Evolutionary conservation across 2,113 vertebrate genomes (phyloP).

Genomic region (Craseonycteris thonglongyai): DNA sequence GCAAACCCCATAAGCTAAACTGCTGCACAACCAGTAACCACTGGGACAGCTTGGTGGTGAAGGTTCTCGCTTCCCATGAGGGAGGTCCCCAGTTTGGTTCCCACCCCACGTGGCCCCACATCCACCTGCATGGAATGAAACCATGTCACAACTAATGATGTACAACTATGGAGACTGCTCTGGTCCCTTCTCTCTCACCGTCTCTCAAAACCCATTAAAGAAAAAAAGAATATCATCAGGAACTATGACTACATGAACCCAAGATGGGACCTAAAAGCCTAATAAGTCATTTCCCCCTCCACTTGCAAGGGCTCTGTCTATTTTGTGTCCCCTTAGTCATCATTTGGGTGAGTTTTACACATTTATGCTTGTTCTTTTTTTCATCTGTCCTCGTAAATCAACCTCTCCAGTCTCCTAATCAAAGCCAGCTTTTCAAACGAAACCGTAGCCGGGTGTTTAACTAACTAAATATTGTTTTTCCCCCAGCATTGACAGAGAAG

Average conservation of each 20-base stretch:
- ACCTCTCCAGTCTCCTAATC: slow-evolving; percentile 57
- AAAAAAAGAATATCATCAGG: not conserved
- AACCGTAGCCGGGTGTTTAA: slow-evolving; percentile 62
- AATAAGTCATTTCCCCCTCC: slow-evolving; percentile 11
- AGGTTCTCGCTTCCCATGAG: no score
- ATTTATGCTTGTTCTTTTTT: slow-evolving; percentile 52
- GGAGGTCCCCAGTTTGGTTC: no score
- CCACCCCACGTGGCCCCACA: no score
- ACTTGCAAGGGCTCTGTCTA: not conserved
- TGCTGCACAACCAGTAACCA: no score
- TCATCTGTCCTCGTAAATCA: slow-evolving; percentile 64
- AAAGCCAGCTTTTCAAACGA: slow-evolving; percentile 70
- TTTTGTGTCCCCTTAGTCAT: slow-evolving; percentile 45
- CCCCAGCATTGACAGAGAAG: slow-evolving; percentile 16
- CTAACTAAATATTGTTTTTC: slow-evolving; percentile 59
- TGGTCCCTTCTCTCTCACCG: no score
- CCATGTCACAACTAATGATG: no score
- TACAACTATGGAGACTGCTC: no score
- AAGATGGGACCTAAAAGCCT: not conserved
- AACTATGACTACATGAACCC: not conserved
- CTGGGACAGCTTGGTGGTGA: no score
- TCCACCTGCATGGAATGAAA: no score
- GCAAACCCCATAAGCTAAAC: no score
- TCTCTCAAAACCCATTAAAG: no score
- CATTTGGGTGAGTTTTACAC: slow-evolving; percentile 53